Base-by-base conservation (phyloP, 92 coral and sea anemone species). In the Paramuricea clavata region DNA sequence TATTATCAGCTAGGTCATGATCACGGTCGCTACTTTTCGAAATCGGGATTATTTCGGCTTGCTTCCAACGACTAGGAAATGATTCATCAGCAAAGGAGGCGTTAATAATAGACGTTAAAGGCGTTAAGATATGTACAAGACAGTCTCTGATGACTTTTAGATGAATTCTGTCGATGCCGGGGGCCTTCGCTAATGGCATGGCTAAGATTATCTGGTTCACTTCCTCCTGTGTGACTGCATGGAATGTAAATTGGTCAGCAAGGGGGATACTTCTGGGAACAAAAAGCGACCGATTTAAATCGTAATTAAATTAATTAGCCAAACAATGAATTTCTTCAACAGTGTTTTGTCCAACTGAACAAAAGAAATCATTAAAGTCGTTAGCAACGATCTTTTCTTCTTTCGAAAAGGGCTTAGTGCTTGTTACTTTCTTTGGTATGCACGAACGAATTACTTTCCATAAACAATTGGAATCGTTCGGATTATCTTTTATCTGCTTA, bases 371-470 rank as follows among this genome's bases (percentile, higher is more conserved):
- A 17, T 67, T 87, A 17, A 71, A 81, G 71, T 73, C 47, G 16
- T 87, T 47, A 26, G 91, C 87, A 2, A 87, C 50, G 10, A 74
- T 65, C 54, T 57, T 16, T 87, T 47, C 81, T 60, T 87, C 81
- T 17, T 87, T 54, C 13, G 59, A 17, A 56, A 43, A 87, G 69
- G 30, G 12, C 15, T 35, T 72, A 15, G 43, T 27, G 13, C 91
- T 76, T 35, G 60, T 74, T 44, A 78, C 31, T 82, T 82, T 82
- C 78, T 82, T 88, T 44, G 91, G 91, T 8, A 91, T 71, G 74
- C 88, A 91, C 36, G 85, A 81, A 28, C 83, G 68, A 26, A 87
- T 91, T 15, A 70, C 72, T 61, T 91, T 88, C 94, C 89, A 83
- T 47, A 88, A 43, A 49, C 81, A 44, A 22, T 78, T 84, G 25